Percentiles rank a stretch among this genome's conserved stretches.
Evolutionary conservation across 2,888 invertebrate species (phyloP).

Genomic region (Argyra leucocephala): DNA sequence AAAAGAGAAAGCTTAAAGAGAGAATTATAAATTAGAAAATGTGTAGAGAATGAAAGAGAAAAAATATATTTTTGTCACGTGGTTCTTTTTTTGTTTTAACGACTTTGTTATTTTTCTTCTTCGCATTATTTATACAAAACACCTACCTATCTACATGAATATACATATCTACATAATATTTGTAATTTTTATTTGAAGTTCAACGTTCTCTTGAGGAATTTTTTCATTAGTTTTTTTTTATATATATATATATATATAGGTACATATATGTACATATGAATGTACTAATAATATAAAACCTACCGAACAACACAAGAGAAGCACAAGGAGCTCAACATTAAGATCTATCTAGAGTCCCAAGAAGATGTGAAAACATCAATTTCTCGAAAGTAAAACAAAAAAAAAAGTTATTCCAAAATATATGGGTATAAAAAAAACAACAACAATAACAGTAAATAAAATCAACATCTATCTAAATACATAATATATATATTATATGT

Average conservation of each 20-base stretch:
- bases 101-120: slow-evolving; percentile 8
- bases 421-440: too few species aligned
- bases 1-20: not conserved
- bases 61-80: not conserved
- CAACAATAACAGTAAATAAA: too few species aligned
- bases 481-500: too few species aligned
- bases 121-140: too few species aligned
- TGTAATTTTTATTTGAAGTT: not conserved
- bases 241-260: too few species aligned
- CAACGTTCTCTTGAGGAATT: slow-evolving; percentile 12
- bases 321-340: too few species aligned
- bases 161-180: too few species aligned
- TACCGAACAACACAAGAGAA: too few species aligned
- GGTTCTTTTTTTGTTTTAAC: not conserved
- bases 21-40: not conserved
- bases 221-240: not conserved
- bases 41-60: not conserved
- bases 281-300: too few species aligned
- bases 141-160: too few species aligned
- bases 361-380: slow-evolving; percentile 8
- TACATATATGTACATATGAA: not conserved
- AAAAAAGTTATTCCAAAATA: too few species aligned
- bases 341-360: not conserved
- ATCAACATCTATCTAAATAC: too few species aligned
- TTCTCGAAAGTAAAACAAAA: not conserved